Evolutionary conservation across 2,797 vertebrate genomes (phyloP).

Genomic region (Microctenopoma steveboyesi): DNA sequence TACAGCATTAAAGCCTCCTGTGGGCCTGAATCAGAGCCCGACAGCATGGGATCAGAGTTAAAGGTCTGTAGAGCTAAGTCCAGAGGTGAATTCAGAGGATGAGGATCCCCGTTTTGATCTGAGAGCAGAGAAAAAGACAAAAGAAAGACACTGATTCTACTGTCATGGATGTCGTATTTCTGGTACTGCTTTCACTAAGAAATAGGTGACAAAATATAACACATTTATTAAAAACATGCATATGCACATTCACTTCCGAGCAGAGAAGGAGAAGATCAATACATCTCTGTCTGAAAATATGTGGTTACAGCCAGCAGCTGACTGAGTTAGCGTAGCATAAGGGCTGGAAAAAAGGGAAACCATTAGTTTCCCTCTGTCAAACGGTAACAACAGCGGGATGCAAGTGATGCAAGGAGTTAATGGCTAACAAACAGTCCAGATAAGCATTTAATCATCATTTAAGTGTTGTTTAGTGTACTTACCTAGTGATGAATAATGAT

Average conservation of each 20-base stretch:
- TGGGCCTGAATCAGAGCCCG: not conserved
- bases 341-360: not conserved
- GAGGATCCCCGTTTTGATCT: conserved; percentile 49
- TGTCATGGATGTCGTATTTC: not conserved
- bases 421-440: not conserved
- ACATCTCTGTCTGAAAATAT: not conserved
- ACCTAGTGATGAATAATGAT: too few relatives aligned
- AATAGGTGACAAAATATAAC: conserved; percentile 2
- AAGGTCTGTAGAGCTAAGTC: not conserved
- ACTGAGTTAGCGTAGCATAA: not conserved
- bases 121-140: conserved; percentile 17
- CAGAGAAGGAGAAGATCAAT: not conserved
- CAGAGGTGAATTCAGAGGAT: not conserved
- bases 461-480: too few relatives aligned
- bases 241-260: not conserved
- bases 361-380: not conserved
- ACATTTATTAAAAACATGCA: not conserved
- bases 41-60: conserved; percentile 66
- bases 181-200: conserved; percentile 13
- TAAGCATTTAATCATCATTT: not conserved
- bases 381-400: not conserved
- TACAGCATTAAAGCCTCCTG: conserved; percentile 54
- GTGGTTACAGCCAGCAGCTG: not conserved
- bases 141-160: conserved; percentile 6
- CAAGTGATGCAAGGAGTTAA: not conserved